Conservation (phyloP, 1,140 invertebrate species). For the Apis dorsata region DNA sequence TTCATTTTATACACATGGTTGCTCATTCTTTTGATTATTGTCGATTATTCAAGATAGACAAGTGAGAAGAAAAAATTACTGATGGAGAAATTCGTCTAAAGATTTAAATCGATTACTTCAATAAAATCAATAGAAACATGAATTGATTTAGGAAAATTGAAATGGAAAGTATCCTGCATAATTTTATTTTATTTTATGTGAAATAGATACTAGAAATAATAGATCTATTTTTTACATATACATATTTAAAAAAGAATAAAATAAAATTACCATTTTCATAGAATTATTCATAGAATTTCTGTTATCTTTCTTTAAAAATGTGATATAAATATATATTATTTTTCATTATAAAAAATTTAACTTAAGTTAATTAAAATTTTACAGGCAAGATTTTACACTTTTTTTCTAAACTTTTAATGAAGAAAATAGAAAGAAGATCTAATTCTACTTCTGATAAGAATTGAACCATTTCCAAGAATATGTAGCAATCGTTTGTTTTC, state of each 20-base stretch:
- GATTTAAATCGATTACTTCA: background rate
- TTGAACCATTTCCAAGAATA: background rate
- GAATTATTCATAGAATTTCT: too few relatives aligned
- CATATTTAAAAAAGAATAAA: too few relatives aligned
- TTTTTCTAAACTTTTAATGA: background rate
- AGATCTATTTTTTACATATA: too few relatives aligned
- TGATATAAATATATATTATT: background rate
- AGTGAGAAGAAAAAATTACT: slow-evolving; percentile 1
- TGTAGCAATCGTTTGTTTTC: slow-evolving; percentile 7
- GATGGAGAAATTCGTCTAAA: slow-evolving; percentile 16
- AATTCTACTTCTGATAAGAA: background rate
- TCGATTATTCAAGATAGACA: slow-evolving; percentile 25
- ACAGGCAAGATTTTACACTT: too few relatives aligned
- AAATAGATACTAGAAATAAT: background rate
- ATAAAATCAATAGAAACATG: background rate
- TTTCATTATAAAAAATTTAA: too few relatives aligned
- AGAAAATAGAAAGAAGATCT: background rate
- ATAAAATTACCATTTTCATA: too few relatives aligned
- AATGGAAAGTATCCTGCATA: background rate
- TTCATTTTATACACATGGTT: slow-evolving; percentile 36
- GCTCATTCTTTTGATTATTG: slow-evolving; percentile 23
- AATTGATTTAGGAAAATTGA: slow-evolving; percentile 5
- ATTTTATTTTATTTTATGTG: background rate
- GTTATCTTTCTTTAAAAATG: too few relatives aligned
- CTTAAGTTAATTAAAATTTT: too few relatives aligned